These are phyloP conservation scores for Centroberyx gerrardi DNA, from an alignment of 2,797 vertebrate species.

Conservation along the genomic window DNA sequence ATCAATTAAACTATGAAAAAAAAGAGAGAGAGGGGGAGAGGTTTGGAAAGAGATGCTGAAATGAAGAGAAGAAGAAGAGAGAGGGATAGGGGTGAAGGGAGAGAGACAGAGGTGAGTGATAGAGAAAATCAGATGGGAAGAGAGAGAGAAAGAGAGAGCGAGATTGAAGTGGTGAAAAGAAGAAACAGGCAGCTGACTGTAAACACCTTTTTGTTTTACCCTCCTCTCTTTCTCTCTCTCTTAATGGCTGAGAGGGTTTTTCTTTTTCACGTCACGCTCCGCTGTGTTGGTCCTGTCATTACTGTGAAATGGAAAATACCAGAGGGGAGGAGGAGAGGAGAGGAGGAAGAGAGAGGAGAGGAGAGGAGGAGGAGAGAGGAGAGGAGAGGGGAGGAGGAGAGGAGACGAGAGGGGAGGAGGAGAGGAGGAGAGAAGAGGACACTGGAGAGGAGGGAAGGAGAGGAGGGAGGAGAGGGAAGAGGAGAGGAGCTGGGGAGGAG, in stretches of 20 bases:
- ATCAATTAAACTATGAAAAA: too few relatives aligned
- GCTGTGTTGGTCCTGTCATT: slow-evolving; percentile 44
- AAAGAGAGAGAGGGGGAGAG: background rate
- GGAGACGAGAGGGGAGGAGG: too few relatives aligned
- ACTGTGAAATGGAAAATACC: slow-evolving; percentile 36
- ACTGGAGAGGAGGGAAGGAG: background rate
- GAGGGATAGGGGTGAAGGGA: background rate
- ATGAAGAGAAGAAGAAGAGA: background rate
- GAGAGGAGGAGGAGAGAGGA: background rate
- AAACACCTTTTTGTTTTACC: too few relatives aligned
- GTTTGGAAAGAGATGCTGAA: too few relatives aligned
- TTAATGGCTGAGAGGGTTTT: slow-evolving; percentile 59
- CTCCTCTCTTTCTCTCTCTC: slow-evolving; percentile 31
- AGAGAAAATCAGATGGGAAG: slow-evolving; percentile 15
- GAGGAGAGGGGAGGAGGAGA: background rate
- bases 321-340: background rate
- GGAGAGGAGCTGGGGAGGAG: too few relatives aligned
- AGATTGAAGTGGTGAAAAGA: slow-evolving; percentile 28
- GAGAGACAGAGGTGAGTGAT: background rate
- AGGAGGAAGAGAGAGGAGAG: background rate
- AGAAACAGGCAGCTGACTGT: slow-evolving; percentile 30
- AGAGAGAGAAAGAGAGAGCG: slow-evolving; percentile 19
- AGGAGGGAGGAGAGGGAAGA: too few relatives aligned
- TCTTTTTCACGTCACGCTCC: slow-evolving; percentile 35
- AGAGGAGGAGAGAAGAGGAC: background rate